A percentile compares a stretch with the other conserved stretches of the same genome.
phyloP scores from a whole-genome alignment of 1,140 invertebrate species.

The Danaus melanippus region DNA sequence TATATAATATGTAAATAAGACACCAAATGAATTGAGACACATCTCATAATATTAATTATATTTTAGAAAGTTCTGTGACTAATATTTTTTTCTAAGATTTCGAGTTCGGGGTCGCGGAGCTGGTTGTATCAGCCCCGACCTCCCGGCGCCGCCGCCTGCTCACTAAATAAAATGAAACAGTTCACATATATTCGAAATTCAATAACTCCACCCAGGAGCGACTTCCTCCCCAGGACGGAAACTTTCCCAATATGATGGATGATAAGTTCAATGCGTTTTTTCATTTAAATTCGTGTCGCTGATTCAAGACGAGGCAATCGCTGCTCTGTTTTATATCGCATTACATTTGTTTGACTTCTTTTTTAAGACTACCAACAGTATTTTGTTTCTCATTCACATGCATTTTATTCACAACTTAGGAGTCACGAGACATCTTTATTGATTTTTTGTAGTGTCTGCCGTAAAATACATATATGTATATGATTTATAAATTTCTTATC shows the following conservation, averaged over 20 bases:
- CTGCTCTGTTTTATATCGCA: slow-evolving; percentile 8
- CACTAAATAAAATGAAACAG: slow-evolving; percentile 34
- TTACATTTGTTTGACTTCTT: slow-evolving; percentile 7
- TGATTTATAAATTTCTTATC: no score
- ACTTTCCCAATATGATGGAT: slow-evolving; percentile 39
- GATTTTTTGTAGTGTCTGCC: no score
- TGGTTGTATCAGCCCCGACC: slow-evolving; percentile 3
- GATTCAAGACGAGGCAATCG: slow-evolving; percentile 6
- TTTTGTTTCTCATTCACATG: no score
- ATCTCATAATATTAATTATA: neutral
- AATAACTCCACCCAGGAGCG: slow-evolving; percentile 30
- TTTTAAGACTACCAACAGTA: no score
- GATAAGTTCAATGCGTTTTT: slow-evolving; percentile 20
- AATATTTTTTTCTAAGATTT: no score
- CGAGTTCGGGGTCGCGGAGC: neutral
- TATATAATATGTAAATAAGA: no score
- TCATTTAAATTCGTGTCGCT: slow-evolving; percentile 5
- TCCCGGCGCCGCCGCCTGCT: slow-evolving; percentile 16
- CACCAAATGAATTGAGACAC: neutral
- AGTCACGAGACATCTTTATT: no score
- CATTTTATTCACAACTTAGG: no score
- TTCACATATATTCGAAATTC: slow-evolving; percentile 38
- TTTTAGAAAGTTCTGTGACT: neutral
- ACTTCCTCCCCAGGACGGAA: slow-evolving; percentile 23
- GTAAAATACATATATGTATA: no score